Evolutionary conservation across 2,888 invertebrate species (phyloP), one percentile per base, ranked within the genome.

Genomic region (Amblyjoppa fuscipennis): DNA sequence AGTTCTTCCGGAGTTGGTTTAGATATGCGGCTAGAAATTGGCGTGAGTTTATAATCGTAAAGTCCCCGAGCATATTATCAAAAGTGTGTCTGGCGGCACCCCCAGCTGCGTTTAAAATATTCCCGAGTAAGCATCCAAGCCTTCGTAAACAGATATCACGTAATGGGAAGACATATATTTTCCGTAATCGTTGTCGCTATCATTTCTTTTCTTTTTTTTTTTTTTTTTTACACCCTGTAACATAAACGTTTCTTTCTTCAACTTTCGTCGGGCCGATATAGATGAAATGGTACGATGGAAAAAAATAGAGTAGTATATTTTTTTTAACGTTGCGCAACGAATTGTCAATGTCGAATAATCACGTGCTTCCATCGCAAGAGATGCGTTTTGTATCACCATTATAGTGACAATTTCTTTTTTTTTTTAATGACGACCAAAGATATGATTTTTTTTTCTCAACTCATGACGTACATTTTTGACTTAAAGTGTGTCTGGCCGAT

Each of bases 31-130:
- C 66, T 68, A 9, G 53, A 53, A 68, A 68, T 41, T 41, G 41
- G 68, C 68, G 53, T 68, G 68, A 56, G 68, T 38, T 68, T 59
- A 49, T 68, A 76, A 76, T 76, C 66, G 51, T 38, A 51, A 66
- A 76, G 53, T 51, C 34, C 66, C 53, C 20, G 34, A 34, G 49
- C 66, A 51, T 76, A 38, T 66, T 76, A 66, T 76, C 76, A 66
- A 76, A 76, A 77, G 49, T 56, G 68, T 56, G 38, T 68, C 20
- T 38, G 34, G 25, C 13, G 34, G 28, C 28, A 64, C 31, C 34
- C 7, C 34, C 53, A 56, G 77, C 34, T 66, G 77, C 28, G 34
- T 64, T 64, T n/a, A 41, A 53, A 28, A 49, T 68, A n/a, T 28
- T n/a, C 49, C n/a, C 20, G 41, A n/a, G 11, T 1, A 7, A 7